Conservation (phyloP, 2,888 invertebrate species). For the Drosophila flavopinicola region DNA sequence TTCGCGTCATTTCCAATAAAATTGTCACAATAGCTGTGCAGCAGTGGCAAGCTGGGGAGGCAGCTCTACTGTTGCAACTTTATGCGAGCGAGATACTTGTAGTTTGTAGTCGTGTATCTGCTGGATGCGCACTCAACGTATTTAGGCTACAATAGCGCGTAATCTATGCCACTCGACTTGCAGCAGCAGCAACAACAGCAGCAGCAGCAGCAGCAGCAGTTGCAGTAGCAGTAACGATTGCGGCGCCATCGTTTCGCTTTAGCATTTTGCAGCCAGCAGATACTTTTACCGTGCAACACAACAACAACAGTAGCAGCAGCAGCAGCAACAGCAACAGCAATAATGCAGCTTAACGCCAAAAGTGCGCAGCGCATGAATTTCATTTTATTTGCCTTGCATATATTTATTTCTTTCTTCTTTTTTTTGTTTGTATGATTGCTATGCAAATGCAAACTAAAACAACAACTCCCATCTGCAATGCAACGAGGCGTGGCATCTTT, state of each 20-base stretch:
- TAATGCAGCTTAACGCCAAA: slow-evolving; percentile 44
- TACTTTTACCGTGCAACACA: slow-evolving; percentile 48
- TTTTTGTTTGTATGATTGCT: slow-evolving; percentile 62
- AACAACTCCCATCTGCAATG: slow-evolving; percentile 49
- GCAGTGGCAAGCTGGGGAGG: neutral
- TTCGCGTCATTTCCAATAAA: slow-evolving; percentile 56
- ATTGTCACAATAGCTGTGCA: slow-evolving; percentile 56
- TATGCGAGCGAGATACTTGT: slow-evolving; percentile 21
- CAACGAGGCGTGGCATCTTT: slow-evolving; percentile 69
- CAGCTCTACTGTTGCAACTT: slow-evolving; percentile 26
- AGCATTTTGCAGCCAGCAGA: slow-evolving; percentile 48
- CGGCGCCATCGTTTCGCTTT: slow-evolving; percentile 36
- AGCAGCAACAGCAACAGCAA: no score
- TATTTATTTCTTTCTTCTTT: neutral
- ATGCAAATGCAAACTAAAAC: slow-evolving; percentile 58
- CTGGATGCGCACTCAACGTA: slow-evolving; percentile 47
- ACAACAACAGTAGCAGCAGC: no score
- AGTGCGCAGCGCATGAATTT: slow-evolving; percentile 60
- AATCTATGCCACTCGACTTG: slow-evolving; percentile 66
- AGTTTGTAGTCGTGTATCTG: slow-evolving; percentile 33
- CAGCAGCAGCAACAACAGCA: slow-evolving; percentile 16
- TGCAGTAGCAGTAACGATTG: slow-evolving; percentile 2
- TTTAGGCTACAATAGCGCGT: slow-evolving; percentile 67
- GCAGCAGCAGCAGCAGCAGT: slow-evolving; percentile 1
- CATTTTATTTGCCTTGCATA: slow-evolving; percentile 57